phyloP scores from a whole-genome alignment of 2,888 invertebrate species.

The Metellina segmentata region DNA sequence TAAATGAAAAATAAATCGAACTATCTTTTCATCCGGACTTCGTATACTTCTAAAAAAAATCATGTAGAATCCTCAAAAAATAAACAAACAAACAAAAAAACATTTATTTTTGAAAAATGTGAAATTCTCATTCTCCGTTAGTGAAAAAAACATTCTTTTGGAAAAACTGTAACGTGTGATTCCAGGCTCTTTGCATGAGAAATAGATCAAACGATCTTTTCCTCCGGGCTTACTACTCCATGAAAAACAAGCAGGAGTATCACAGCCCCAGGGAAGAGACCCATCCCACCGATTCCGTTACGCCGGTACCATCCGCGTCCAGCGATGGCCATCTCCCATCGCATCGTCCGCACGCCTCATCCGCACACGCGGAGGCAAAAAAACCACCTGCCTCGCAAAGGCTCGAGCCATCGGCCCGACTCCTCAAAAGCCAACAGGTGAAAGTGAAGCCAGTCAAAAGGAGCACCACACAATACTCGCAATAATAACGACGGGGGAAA shows the following conservation, averaged over 20 bases:
- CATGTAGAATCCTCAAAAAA: too few relatives aligned
- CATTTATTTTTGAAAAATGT: too few relatives aligned
- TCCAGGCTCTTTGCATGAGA: too few relatives aligned
- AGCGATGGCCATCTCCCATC: slow-evolving; percentile 14
- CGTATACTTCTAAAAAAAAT: too few relatives aligned
- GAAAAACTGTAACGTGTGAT: too few relatives aligned
- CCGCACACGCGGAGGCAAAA: slow-evolving; percentile 19
- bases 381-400: slow-evolving; percentile 64
- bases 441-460: slow-evolving; percentile 61
- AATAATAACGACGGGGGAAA: slow-evolving; percentile 46
- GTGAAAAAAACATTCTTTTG: too few relatives aligned
- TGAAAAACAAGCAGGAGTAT: background rate
- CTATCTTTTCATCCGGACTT: too few relatives aligned
- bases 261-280: background rate
- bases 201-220: too few relatives aligned
- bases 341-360: background rate
- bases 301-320: slow-evolving; percentile 10
- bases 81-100: too few relatives aligned
- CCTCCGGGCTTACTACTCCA: background rate
- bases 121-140: too few relatives aligned
- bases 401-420: slow-evolving; percentile 43
- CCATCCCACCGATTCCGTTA: too few relatives aligned
- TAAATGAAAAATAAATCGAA: too few relatives aligned
- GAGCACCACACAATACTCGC: slow-evolving; percentile 57
- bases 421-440: slow-evolving; percentile 65